Base-by-base conservation (phyloP, 2,797 vertebrate species). In the Acipenser ruthenus region DNA sequence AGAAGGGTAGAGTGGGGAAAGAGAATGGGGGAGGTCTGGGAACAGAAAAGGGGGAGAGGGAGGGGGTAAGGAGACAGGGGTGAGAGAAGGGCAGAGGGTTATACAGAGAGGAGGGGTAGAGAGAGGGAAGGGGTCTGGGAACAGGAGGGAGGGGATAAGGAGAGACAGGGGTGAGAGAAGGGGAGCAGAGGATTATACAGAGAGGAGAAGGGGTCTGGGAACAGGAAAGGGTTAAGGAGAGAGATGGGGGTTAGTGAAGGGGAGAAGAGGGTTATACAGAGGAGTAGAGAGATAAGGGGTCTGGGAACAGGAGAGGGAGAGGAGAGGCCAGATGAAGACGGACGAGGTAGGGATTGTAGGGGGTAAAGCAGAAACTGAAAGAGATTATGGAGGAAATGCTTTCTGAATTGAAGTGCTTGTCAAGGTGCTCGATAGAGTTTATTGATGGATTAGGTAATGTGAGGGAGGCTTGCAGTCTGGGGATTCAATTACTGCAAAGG, bases 1-100 rank as follows among this genome's bases (percentile, higher is more conserved):
- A 1, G 59, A 8, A 8, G 3, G 1, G 66, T 10, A 1, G 50
- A 47, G 55, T 59, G 8, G 15, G 13, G 60, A 52, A 8, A 60
- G 59, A 65, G 60, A 77, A 77, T 78, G 79, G 75, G 72, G 83
- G 77, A 75, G 73, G 62, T 81, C 82, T 77, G 81, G 80, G 80
- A 79, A 84, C 85, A 85, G 82, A 82, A 84, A 85, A 77, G 79
- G 82, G 86, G 81, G 85, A 83, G 85, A 86, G 79, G 80, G 84
- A 84, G 85, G 85, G 82, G 78, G 83, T 80, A 80, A 73, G 76
- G 80, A 79, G 79, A 77, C 78, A 88, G 86, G 90, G 89, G 87
- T 85, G 50, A 52, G 50, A 52, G 85, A 83, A 78, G 83, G 80
- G 72, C 75, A 79, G 79, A 79, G 77, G 78, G 88, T 86, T 90